Base-by-base conservation (phyloP, 2,888 invertebrate species). In the Entomobrya proxima region DNA sequence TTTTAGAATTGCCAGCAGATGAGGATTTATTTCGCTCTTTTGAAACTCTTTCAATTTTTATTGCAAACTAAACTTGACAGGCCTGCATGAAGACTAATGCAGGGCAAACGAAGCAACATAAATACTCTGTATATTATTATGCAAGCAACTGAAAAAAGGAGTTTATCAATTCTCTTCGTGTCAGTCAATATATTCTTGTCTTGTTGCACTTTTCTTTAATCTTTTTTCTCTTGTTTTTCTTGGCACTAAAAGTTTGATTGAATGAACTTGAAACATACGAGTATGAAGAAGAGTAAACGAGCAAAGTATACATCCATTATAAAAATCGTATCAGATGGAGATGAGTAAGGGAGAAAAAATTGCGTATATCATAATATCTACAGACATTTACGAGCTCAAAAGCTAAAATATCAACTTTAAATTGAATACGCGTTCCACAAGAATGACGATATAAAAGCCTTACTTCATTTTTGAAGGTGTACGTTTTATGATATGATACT, bases 221-320 rank as follows among this genome's bases (percentile, higher is more conserved):
- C 18, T 21, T 35, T 37, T 64, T 15, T 32, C 15, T 32, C 0
- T 64, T 30, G 15, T 37, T 64, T 21, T 37, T 5, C 5, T 15
- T 40, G 21, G 37, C 37, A 37, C 35, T 37, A 55, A 58, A 61
- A 11, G 40, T 0, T 40, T 74, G 47, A 74, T 44, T 27, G 40
- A 61, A 40, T 44, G 77, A 77, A 77, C 77, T 61, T 61, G 27
- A 61, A 58, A 44, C 27, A 40, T 67, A 37, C n/a, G n/a, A n/a
- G n/a, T n/a, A n/a, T n/a, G n/a, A n/a, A 35, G 7, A 7, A 61
- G 32, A 61, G 58, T 32, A 27, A 61, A 61, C 35, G 37, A 21
- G 64, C 37, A 37, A 21, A 5, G 37, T 6, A 32, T n/a, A 27
- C n/a, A n/a, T n/a, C n/a, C 32, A 32, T 61, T 7, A 0, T 32